These are phyloP conservation scores for Neomonachus schauinslandi DNA, from an alignment of 2,113 vertebrate genomes.

Conservation along the genomic window DNA sequence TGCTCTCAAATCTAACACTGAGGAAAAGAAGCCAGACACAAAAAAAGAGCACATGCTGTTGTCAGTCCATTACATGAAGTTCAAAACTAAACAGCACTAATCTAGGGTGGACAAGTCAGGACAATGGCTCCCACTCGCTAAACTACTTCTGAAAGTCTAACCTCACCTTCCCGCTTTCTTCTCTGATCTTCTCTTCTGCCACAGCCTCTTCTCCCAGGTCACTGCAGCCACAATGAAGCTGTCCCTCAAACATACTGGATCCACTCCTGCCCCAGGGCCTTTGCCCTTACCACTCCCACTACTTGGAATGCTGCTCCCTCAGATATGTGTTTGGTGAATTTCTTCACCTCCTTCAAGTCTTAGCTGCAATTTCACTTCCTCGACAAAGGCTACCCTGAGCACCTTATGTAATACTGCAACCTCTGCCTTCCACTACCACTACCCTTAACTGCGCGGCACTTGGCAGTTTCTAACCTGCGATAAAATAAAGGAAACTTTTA, in stretches of 20 bases:
- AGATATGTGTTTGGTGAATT: not conserved
- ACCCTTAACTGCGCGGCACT: not conserved
- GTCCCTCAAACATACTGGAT: not conserved
- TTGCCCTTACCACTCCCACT: not conserved
- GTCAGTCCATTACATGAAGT: not conserved
- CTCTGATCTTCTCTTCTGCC: not conserved
- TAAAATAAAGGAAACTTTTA: not conserved
- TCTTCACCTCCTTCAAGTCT: not conserved
- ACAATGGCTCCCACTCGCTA: not conserved
- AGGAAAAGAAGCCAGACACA: not conserved
- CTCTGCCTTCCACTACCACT: not conserved
- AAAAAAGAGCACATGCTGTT: not conserved
- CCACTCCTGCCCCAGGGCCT: not conserved
- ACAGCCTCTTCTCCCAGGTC: not conserved
- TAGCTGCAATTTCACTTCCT: not conserved
- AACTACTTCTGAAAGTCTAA: not conserved
- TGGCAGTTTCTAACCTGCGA: no score
- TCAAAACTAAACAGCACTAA: not conserved
- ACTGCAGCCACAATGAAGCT: fast-evolving
- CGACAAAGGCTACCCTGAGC: not conserved
- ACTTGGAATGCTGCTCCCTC: not conserved
- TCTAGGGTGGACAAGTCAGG: not conserved
- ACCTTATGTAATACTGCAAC: not conserved
- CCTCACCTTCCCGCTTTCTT: fast-evolving
- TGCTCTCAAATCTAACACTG: not conserved